Evolutionary conservation across 1,140 invertebrate genomes (phyloP).

Genomic region (Cotesia vestalis): DNA sequence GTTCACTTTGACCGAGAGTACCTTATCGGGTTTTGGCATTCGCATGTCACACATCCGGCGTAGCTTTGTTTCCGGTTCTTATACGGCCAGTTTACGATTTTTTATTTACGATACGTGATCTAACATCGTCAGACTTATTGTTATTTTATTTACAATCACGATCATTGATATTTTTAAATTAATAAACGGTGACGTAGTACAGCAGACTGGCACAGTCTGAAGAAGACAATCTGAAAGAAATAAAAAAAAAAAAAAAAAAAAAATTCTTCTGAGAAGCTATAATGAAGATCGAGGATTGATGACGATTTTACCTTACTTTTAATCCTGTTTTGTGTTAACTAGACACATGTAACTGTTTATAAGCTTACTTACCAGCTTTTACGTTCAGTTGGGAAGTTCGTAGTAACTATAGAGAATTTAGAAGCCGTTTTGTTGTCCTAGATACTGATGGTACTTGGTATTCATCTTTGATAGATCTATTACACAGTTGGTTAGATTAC

Average conservation of each 20-base stretch:
- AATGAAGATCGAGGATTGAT: not conserved
- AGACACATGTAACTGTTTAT: conserved; percentile 23
- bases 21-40: conserved; percentile 51
- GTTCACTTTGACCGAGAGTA: conserved; percentile 49
- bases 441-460: too few species aligned
- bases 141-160: not conserved
- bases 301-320: conserved; percentile 46
- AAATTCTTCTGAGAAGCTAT: not conserved
- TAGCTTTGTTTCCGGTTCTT: conserved; percentile 38
- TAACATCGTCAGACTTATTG: not conserved
- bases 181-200: too few species aligned
- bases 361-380: not conserved
- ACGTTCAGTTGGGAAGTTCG: not conserved
- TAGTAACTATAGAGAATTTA: not conserved
- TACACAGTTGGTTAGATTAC: not conserved
- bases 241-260: conserved; percentile 13
- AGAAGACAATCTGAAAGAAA: not conserved
- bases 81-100: not conserved
- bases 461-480: too few species aligned
- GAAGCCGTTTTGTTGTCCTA: not conserved
- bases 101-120: conserved; percentile 31
- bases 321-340: conserved; percentile 51
- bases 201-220: too few species aligned
- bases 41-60: conserved; percentile 45
- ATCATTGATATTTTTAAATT: not conserved